Evolutionary conservation across 2,113 vertebrate species (phyloP).

Genomic region (Macaca mulatta): DNA sequence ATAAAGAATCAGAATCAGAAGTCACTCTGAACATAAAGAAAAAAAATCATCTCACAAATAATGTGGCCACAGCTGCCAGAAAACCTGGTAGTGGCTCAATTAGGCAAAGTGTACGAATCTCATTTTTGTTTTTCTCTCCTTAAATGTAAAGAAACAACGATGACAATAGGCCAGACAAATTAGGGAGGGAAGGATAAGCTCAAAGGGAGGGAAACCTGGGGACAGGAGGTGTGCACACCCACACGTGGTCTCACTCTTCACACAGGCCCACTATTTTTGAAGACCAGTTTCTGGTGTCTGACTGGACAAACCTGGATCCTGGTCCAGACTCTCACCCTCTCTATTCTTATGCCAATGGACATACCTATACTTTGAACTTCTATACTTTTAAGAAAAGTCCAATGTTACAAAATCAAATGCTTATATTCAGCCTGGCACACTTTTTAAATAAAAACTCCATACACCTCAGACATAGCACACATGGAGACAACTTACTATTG

Average conservation of each 20-base stretch:
- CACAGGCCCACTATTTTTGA: not conserved
- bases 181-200: not conserved
- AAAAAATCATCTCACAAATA: slow-evolving; percentile 58
- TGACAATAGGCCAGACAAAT: not conserved
- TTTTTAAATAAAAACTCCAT: slow-evolving; percentile 45
- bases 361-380: not conserved
- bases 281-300: not conserved
- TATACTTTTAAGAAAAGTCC: not conserved
- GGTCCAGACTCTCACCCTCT: not conserved
- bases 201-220: not conserved
- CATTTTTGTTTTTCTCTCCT: not conserved
- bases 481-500: slow-evolving; percentile 18
- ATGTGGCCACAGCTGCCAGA: slow-evolving; percentile 63
- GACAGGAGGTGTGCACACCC: not conserved
- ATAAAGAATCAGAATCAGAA: slow-evolving; percentile 78
- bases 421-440: slow-evolving; percentile 21
- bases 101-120: slow-evolving; percentile 35
- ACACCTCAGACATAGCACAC: slow-evolving; percentile 51
- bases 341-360: not conserved
- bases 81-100: slow-evolving; percentile 45
- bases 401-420: slow-evolving; percentile 41
- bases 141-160: not conserved
- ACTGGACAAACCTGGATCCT: not conserved
- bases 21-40: slow-evolving; percentile 69
- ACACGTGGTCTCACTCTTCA: not conserved